Percentiles rank a stretch among this genome's conserved stretches.
These are phyloP conservation scores for Chesias legatella DNA, from an alignment of 2,888 invertebrate genomes.

Conservation along the genomic window DNA sequence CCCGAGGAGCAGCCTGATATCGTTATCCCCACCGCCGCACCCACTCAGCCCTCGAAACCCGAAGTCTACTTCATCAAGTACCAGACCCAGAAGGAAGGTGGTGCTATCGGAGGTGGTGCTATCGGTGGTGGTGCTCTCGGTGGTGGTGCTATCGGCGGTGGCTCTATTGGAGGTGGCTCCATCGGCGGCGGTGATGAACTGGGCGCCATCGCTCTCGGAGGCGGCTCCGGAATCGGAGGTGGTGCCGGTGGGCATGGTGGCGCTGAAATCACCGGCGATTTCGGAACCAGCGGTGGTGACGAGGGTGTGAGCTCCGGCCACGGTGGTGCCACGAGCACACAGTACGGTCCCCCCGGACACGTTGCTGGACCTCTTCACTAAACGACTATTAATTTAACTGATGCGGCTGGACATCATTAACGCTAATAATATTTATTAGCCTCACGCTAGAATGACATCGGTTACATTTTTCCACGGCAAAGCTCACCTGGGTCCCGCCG, in stretches of 20 bases:
- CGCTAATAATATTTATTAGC: conserved; percentile 54
- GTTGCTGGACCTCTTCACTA: conserved; percentile 74
- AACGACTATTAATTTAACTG: conserved; percentile 34
- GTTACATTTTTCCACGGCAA: conserved; percentile 6
- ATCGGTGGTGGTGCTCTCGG: conserved; percentile 40
- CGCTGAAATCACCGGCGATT: conserved; percentile 53
- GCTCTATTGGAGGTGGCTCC: conserved; percentile 51
- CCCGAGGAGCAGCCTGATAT: conserved; percentile 92
- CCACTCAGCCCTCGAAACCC: conserved; percentile 92
- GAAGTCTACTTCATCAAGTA: conserved; percentile 95
- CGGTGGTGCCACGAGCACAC: conserved; percentile 65
- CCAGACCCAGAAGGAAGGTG: conserved; percentile 84
- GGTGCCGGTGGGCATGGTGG: conserved; percentile 49
- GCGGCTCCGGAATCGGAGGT: conserved; percentile 44
- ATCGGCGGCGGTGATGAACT: conserved; percentile 51
- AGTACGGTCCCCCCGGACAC: conserved; percentile 77
- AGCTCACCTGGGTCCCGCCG: conserved; percentile 33
- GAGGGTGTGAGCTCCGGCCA: conserved; percentile 49
- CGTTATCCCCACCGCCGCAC: conserved; percentile 86
- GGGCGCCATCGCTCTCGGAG: conserved; percentile 45
- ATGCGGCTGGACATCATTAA: conserved; percentile 50
- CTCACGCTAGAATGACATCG: conserved; percentile 25
- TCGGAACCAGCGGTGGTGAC: conserved; percentile 54
- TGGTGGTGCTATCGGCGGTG: conserved; percentile 47
- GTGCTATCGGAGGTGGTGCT: conserved; percentile 56